Conservation (phyloP, 2,113 vertebrate genomes). For the Erpornis zantholeuca region DNA sequence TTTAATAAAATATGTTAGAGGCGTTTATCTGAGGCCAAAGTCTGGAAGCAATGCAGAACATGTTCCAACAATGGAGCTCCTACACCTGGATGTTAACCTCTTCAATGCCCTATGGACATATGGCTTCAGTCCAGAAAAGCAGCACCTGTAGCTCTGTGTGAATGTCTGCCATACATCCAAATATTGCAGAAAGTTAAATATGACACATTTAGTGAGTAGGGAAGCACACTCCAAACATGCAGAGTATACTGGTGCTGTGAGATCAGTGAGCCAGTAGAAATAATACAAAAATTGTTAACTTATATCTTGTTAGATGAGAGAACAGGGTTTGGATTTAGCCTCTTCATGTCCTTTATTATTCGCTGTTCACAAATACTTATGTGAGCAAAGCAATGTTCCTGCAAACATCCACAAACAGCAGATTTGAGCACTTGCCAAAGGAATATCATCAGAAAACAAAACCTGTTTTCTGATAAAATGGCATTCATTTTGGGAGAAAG, state of each 20-base stretch:
- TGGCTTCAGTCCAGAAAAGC: slow-evolving; percentile 67
- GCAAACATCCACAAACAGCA: slow-evolving; percentile 60
- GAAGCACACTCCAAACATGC: neutral
- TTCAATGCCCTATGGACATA: slow-evolving; percentile 62
- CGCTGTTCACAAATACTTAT: slow-evolving; percentile 28
- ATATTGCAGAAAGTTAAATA: slow-evolving; percentile 10
- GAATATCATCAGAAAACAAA: slow-evolving; percentile 63
- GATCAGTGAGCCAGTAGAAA: neutral
- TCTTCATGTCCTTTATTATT: slow-evolving; percentile 32
- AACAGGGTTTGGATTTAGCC: slow-evolving; percentile 13
- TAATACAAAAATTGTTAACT: slow-evolving; percentile 16
- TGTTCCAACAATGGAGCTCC: slow-evolving; percentile 30
- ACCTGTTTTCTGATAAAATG: slow-evolving; percentile 61
- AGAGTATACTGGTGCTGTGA: neutral
- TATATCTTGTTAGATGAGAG: neutral
- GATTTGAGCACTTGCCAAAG: slow-evolving; percentile 40
- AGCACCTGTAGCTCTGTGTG: slow-evolving; percentile 68
- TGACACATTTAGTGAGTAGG: neutral
- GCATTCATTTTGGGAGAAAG: slow-evolving; percentile 35
- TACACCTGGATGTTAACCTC: slow-evolving; percentile 74
- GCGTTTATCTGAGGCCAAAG: slow-evolving; percentile 37
- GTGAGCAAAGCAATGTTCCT: slow-evolving; percentile 57
- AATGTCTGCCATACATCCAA: slow-evolving; percentile 45
- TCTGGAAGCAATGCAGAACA: slow-evolving; percentile 11
- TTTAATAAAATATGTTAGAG: slow-evolving; percentile 45